Conservation (phyloP, 1,140 invertebrate species). For the Macrosteles quadrilineatus region DNA sequence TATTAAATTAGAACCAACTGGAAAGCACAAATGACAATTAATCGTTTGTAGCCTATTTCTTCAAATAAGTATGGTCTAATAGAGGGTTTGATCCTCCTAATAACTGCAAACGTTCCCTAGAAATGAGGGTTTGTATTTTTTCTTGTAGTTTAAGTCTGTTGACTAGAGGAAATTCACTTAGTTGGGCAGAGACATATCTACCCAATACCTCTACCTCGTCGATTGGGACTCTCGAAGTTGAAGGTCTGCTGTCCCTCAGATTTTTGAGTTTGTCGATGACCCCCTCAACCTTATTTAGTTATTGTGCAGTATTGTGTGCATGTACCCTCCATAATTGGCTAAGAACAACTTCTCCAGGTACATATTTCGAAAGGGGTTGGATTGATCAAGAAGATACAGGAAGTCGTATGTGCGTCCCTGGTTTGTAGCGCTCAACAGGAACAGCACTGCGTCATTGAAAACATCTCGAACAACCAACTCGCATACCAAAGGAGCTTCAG, state of each 20-base stretch:
- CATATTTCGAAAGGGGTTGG: conserved; percentile 21
- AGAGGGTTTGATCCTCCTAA: neutral
- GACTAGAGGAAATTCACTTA: no score
- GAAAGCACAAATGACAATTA: no score
- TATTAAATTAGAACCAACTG: no score
- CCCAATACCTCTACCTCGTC: conserved; percentile 7
- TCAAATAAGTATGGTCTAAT: no score
- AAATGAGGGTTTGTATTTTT: no score
- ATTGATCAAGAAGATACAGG: conserved; percentile 16
- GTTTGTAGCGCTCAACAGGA: neutral
- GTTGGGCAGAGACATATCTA: conserved; percentile 26
- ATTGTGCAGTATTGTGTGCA: conserved; percentile 30
- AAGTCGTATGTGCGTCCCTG: neutral
- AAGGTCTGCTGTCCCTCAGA: no score
- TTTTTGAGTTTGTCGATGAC: conserved; percentile 2
- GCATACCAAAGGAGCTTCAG: no score
- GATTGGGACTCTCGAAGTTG: neutral
- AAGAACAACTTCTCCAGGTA: conserved; percentile 17
- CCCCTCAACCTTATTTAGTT: neutral
- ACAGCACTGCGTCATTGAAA: conserved; percentile 12
- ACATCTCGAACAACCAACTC: no score
- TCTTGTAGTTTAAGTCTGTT: no score
- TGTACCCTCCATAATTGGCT: conserved; percentile 39
- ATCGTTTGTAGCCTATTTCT: no score
- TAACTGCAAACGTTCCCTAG: neutral